These are phyloP conservation scores for Cinara cedri DNA, from an alignment of 2,888 invertebrate genomes.

Conservation along the genomic window DNA sequence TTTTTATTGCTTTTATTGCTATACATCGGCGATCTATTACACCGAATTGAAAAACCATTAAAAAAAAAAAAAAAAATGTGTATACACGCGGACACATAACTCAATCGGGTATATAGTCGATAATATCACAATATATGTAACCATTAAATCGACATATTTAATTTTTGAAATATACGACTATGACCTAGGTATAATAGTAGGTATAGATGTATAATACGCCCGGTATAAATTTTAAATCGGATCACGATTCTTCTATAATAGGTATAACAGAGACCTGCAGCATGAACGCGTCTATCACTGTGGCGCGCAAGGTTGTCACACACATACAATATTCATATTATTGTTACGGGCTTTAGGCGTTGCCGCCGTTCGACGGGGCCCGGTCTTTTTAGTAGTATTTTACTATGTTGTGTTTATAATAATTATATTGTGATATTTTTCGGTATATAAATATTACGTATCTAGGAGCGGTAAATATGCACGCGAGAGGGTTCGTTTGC, in stretches of 20 bases:
- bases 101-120: too few relatives aligned
- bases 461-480: constrained; percentile 33
- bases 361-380: constrained; percentile 15
- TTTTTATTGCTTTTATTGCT: too few relatives aligned
- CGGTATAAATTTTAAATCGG: constrained; percentile 22
- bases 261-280: background rate
- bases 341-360: constrained; percentile 28
- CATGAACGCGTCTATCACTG: constrained; percentile 6
- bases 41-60: constrained; percentile 36
- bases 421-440: constrained; percentile 38
- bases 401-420: constrained; percentile 8
- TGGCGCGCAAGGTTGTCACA: constrained; percentile 46
- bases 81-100: background rate
- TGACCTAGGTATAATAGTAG: too few relatives aligned
- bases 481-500: constrained; percentile 24
- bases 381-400: background rate
- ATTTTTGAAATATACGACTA: constrained; percentile 34
- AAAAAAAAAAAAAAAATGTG: constrained; percentile 5
- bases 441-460: background rate
- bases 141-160: constrained; percentile 2
- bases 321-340: background rate
- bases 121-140: too few relatives aligned
- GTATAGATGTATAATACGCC: too few relatives aligned
- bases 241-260: constrained; percentile 34
- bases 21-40: too few relatives aligned